phyloP scores from a whole-genome alignment of 2,888 invertebrate species.

The Ophion ventricosus region DNA sequence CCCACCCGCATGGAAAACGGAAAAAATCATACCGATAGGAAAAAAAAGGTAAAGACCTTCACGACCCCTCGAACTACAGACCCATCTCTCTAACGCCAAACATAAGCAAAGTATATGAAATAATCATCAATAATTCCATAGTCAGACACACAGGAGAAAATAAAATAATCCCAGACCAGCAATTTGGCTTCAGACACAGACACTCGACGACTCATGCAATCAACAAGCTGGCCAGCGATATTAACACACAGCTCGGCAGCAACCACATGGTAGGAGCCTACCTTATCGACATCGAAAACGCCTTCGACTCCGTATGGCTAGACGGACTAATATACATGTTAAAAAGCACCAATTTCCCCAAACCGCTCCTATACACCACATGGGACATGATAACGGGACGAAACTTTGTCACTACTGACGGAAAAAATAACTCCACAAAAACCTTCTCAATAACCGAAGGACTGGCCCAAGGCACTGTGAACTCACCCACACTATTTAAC shows the following conservation, averaged over 20 bases:
- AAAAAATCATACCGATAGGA: slow-evolving; percentile 1
- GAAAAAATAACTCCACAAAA: neutral
- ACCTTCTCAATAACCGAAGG: neutral
- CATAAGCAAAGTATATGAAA: slow-evolving; percentile 16
- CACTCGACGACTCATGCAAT: slow-evolving; percentile 24
- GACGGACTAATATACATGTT: slow-evolving; percentile 22
- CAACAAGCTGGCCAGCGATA: slow-evolving; percentile 6
- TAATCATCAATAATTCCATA: slow-evolving; percentile 25
- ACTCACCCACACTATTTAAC: too few relatives aligned
- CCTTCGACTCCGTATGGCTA: slow-evolving; percentile 27
- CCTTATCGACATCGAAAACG: slow-evolving; percentile 30
- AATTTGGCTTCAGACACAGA: slow-evolving; percentile 27
- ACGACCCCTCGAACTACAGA: neutral
- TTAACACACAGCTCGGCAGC: neutral
- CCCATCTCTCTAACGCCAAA: slow-evolving; percentile 2
- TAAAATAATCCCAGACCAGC: slow-evolving; percentile 3
- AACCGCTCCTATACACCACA: neutral
- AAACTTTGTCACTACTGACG: neutral
- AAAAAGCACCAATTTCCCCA: neutral
- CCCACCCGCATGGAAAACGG: slow-evolving; percentile 10
- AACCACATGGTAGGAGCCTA: slow-evolving; percentile 25
- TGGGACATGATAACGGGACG: neutral
- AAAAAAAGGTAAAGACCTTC: slow-evolving; percentile 5
- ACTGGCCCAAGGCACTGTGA: neutral
- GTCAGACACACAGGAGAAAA: neutral